Evolutionary conservation across 2,888 invertebrate genomes (phyloP).

Genomic region (Pristionchus entomophagus): DNA sequence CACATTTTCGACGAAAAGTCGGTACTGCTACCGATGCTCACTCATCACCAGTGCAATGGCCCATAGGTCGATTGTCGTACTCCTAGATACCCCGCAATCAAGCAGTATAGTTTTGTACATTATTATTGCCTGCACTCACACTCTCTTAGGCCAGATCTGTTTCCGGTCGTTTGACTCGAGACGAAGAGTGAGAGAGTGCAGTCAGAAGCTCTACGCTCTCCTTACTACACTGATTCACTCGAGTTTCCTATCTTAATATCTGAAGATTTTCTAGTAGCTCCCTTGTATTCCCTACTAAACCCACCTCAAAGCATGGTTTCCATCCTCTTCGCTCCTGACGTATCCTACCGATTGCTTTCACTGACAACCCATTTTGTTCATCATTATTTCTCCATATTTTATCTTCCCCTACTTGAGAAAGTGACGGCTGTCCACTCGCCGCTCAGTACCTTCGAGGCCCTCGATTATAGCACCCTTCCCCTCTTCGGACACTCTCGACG

Average conservation of each 20-base stretch:
- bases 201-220: background rate
- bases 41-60: no score
- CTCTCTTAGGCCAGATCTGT: background rate
- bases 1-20: background rate
- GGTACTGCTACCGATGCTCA: no score
- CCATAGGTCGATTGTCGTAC: no score
- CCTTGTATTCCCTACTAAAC: no score
- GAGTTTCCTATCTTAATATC: no score
- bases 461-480: constrained; percentile 1
- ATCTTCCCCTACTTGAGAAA: background rate
- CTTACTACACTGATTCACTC: no score
- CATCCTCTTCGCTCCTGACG: no score
- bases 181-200: background rate
- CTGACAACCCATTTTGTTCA: no score
- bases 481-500: constrained; percentile 30
- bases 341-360: no score
- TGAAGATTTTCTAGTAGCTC: no score
- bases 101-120: constrained; percentile 11
- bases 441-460: no score
- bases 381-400: background rate
- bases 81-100: constrained; percentile 8
- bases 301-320: no score
- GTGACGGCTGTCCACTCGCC: background rate
- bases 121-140: background rate
- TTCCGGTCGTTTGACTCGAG: constrained; percentile 27